Percentiles rank a stretch among this genome's conserved stretches.
Conservation (phyloP, 2,113 vertebrate genomes). For the Pterocles orientalis region DNA sequence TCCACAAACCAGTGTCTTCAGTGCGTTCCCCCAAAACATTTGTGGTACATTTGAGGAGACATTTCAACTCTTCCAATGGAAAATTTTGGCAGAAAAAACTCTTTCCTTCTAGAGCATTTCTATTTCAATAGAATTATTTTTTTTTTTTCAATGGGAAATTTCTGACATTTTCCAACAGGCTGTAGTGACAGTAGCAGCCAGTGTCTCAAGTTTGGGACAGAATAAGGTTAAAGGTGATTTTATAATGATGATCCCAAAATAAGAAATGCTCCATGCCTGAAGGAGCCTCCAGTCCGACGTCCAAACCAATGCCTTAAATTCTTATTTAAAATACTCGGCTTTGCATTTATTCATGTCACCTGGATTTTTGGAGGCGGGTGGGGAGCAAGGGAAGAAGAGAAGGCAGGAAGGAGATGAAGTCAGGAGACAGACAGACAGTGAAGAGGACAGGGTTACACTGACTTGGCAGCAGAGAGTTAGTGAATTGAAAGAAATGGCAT, state of each 20-base stretch:
- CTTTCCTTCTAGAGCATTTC: not conserved
- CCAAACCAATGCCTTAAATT: not conserved
- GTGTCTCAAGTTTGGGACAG: not conserved
- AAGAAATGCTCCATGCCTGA: not conserved
- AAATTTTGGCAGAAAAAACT: not conserved
- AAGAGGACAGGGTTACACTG: not conserved
- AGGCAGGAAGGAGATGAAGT: not conserved
- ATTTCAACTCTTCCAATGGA: not conserved
- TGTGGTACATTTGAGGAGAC: not conserved
- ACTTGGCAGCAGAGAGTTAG: conserved; percentile 15
- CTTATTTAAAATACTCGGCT: not conserved
- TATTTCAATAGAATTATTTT: not conserved
- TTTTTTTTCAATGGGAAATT: not conserved
- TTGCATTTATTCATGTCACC: not conserved
- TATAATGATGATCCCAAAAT: not conserved
- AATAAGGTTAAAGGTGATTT: not conserved
- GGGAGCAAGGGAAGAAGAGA: not conserved
- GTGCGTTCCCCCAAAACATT: fast-evolving
- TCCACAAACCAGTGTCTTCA: not conserved
- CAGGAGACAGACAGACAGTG: not conserved
- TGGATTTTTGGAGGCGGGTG: not conserved
- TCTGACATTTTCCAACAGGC: not conserved
- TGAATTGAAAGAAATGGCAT: conserved; percentile 19
- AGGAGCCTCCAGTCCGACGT: not conserved
- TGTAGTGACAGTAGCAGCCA: not conserved